Evolutionary conservation across 2,797 vertebrate species (phyloP).

Genomic region (Eremophila alpestris): DNA sequence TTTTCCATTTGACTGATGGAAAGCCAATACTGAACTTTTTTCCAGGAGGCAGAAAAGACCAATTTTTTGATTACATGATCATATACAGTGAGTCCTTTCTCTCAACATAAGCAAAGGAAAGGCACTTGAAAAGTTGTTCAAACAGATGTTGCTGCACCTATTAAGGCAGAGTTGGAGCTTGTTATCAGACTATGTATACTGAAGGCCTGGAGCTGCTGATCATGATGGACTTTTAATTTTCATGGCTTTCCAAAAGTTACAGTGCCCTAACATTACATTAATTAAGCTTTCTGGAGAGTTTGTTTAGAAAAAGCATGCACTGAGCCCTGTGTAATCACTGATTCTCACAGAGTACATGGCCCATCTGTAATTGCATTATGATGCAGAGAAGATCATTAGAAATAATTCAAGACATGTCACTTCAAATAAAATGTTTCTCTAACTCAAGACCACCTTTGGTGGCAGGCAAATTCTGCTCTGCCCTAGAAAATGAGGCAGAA

Average conservation of each 20-base stretch:
- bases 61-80: not conserved
- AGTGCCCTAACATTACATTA: not conserved
- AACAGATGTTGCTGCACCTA: not conserved
- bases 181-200: not conserved
- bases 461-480: not conserved
- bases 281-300: not conserved
- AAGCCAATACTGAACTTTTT: not conserved
- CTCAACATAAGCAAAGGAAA: not conserved
- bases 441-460: not conserved
- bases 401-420: not conserved
- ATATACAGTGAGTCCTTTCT: not conserved
- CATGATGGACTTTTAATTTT: not conserved
- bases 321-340: not conserved
- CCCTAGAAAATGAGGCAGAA: not conserved
- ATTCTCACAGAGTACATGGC: not conserved
- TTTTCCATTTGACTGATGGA: not conserved
- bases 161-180: not conserved
- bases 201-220: not conserved
- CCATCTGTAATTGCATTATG: not conserved
- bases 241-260: not conserved
- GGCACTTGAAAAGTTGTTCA: not conserved
- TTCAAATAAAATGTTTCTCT: not conserved
- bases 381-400: not conserved
- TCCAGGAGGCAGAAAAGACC: not conserved
- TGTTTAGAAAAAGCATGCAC: not conserved